phyloP scores from a whole-genome alignment of 1,140 invertebrate genomes.

The Apis mellifera region Amel_HAv3.1 CM009936.2:11475501-11476000 shows the following conservation, averaged over 20 bases:
- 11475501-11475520: constrained; percentile 4
- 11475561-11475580: constrained; percentile 8
- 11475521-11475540: constrained; percentile 5
- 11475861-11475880: not conserved
- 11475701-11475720: constrained; percentile 36
- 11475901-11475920: not conserved
- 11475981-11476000: too few species aligned
- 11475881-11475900: not conserved
- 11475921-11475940: too few species aligned
- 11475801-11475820: not conserved
- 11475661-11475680: constrained; percentile 32
- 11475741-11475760: too few species aligned
- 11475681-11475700: constrained; percentile 34
- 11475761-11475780: constrained; percentile 29
- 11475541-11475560: not conserved
- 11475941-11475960: too few species aligned
- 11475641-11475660: constrained; percentile 55
- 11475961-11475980: too few species aligned
- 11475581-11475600: not conserved
- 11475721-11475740: not conserved
- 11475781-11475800: constrained; percentile 29
- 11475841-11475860: not conserved
- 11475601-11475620: not conserved
- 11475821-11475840: constrained; percentile 11
- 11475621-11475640: constrained; percentile 7